These are phyloP conservation scores for Rhinogobio ventralis DNA, from an alignment of 2,797 vertebrate species.

Conservation along the genomic window DNA sequence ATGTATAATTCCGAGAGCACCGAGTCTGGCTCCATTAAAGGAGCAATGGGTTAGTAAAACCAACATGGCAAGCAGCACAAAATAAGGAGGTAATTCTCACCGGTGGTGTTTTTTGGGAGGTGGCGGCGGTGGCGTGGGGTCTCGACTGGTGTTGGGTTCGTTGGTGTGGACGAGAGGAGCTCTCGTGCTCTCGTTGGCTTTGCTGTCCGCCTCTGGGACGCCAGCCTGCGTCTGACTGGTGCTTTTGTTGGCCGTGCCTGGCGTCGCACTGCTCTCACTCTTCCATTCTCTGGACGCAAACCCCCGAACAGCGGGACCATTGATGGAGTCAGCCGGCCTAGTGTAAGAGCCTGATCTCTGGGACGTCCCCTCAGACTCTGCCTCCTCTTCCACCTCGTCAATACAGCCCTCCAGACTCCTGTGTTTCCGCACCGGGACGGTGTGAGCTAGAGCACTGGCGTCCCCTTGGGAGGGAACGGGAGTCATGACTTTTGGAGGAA, in stretches of 20 bases:
- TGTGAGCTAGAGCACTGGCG: neutral
- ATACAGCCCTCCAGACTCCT: conserved; percentile 87
- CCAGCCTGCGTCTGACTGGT: conserved; percentile 72
- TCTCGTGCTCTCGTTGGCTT: conserved; percentile 74
- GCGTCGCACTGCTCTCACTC: conserved; percentile 65
- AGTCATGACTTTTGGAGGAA: conserved; percentile 66
- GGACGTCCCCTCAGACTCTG: conserved; percentile 70
- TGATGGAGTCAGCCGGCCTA: conserved; percentile 66
- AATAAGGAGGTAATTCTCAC: conserved; percentile 70
- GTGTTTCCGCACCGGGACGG: conserved; percentile 76
- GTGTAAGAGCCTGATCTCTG: conserved; percentile 64
- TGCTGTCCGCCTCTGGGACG: conserved; percentile 60
- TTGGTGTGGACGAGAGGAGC: conserved; percentile 77
- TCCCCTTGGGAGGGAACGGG: conserved; percentile 67
- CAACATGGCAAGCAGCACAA: neutral
- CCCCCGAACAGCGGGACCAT: conserved; percentile 75
- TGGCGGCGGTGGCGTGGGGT: conserved; percentile 84
- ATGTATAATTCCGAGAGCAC: neutral
- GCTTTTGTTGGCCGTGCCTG: conserved; percentile 76
- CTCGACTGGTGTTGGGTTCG: conserved; percentile 78
- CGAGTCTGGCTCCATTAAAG: neutral
- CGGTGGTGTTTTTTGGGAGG: conserved; percentile 90
- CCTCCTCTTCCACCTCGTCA: conserved; percentile 85
- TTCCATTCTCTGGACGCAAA: conserved; percentile 68
- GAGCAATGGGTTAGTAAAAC: neutral